These are phyloP conservation scores for Cryptomyrus ogoouensis DNA, from an alignment of 2,113 vertebrate species.

Conservation along the genomic window DNA sequence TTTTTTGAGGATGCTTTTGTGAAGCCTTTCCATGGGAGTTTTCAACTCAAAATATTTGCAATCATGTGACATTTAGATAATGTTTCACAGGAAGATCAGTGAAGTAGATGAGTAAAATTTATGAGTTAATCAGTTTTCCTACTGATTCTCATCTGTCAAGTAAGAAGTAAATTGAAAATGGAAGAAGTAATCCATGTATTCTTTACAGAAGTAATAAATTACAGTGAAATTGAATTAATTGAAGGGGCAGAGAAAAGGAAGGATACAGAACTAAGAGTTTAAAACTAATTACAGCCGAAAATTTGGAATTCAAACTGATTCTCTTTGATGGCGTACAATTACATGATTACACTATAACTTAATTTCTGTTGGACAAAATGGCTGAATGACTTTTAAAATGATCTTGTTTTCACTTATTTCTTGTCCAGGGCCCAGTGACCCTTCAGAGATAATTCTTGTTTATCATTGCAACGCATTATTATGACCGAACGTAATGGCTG, in stretches of 20 bases:
- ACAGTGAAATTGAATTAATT: background rate
- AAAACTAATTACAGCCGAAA: constrained; percentile 4
- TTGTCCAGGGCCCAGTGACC: background rate
- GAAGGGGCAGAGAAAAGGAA: background rate
- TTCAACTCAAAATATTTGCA: background rate
- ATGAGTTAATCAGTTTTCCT: background rate
- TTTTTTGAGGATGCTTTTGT: background rate
- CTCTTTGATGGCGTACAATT: background rate
- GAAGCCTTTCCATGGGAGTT: background rate
- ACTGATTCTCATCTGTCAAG: background rate
- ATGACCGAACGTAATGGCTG: background rate
- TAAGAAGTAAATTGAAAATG: constrained; percentile 5
- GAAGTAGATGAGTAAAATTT: background rate
- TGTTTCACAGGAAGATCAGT: background rate
- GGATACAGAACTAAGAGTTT: background rate
- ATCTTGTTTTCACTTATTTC: background rate
- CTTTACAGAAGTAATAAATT: background rate
- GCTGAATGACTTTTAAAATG: background rate
- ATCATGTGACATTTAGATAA: background rate
- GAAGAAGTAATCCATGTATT: background rate
- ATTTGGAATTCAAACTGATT: background rate
- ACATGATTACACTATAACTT: background rate
- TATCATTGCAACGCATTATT: background rate
- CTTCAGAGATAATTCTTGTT: background rate
- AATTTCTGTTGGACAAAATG: background rate